Evolutionary conservation across 1,140 invertebrate genomes (phyloP).

Genomic region (Hyposmocoma kahamanoa): DNA sequence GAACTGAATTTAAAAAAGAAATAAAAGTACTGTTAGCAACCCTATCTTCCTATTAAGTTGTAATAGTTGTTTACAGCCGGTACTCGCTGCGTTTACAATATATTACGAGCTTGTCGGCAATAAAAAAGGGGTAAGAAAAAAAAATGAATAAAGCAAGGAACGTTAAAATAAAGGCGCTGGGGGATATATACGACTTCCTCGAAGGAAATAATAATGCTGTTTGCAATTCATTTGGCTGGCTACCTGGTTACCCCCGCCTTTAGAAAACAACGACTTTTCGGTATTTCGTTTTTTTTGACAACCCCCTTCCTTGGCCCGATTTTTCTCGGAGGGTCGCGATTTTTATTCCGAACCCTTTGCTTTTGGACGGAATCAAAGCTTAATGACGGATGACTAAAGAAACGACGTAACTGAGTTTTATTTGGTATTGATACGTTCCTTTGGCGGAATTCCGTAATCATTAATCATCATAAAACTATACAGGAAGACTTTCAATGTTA

Average conservation of each 20-base stretch:
- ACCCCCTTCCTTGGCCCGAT: slow-evolving; percentile 41
- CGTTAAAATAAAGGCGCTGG: slow-evolving; percentile 68
- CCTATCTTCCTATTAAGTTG: slow-evolving; percentile 51
- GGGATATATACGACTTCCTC: slow-evolving; percentile 72
- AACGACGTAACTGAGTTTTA: slow-evolving; percentile 31
- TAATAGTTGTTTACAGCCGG: slow-evolving; percentile 70
- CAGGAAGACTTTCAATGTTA: no score
- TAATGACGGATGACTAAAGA: slow-evolving; percentile 31
- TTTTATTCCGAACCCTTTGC: slow-evolving; percentile 65
- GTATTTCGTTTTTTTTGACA: slow-evolving; percentile 50
- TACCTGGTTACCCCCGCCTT: slow-evolving; percentile 64
- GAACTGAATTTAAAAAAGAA: no score
- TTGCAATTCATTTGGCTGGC: slow-evolving; percentile 70
- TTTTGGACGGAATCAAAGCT: slow-evolving; percentile 60
- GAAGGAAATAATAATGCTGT: slow-evolving; percentile 73
- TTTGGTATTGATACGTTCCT: neutral
- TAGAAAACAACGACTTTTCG: slow-evolving; percentile 54
- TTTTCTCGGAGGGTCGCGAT: slow-evolving; percentile 59
- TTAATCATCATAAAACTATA: no score
- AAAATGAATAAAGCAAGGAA: slow-evolving; percentile 65
- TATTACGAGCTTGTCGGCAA: slow-evolving; percentile 66
- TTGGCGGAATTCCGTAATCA: no score
- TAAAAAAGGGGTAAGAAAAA: slow-evolving; percentile 69
- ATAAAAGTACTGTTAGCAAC: no score
- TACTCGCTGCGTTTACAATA: slow-evolving; percentile 64